Evolutionary conservation across 2,797 vertebrate species (phyloP), one percentile per base, ranked within the genome.

Genomic region (Amblyopsis hoosieri): DNA sequence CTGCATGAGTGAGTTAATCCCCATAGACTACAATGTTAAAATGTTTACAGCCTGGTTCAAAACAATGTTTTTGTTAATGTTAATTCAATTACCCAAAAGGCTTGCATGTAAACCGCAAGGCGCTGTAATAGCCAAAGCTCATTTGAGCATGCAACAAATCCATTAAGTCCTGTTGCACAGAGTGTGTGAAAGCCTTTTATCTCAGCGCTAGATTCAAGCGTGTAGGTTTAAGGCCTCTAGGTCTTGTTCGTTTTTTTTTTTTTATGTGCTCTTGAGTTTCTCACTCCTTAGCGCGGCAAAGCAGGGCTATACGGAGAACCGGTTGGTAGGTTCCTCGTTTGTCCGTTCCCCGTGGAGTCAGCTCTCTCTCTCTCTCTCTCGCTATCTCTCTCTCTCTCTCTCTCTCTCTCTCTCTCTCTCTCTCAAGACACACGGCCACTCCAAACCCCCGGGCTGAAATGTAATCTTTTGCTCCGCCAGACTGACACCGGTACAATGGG

Each of bases 181-280:
- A 1, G 57, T 55, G 55, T 60, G 57, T 68, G 75, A 67, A 66
- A 76, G 66, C 62, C 48, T 47, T 51, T 29, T 60, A 51, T 74
- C 71, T 69, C 3, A 0, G 42, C 11, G 54, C 60, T 17, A 19
- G 13, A 54, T 47, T 37, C 12, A 51, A 75, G 55, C 10, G 58
- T 63, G 54, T 79, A 69, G 84, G 79, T 37, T 68, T 54, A 57
- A 71, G 57, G 54, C 71, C 64, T 78, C 62, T 71, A 37, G 33
- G 66, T 82, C 67, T 82, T 23, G 23, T 23, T 23, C 23, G 23
- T 3, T 23, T 23, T 23, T 84, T n/a, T n/a, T n/a, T n/a, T 85
- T 86, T 37, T 45, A 80, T 78, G 79, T 68, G 80, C 14, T 71
- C 78, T 85, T 81, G 80, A 75, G 72, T 85, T 88, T 90, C 78